Evolutionary conservation across 2,888 invertebrate genomes (phyloP).

Genomic region (Galerucella pusilla): DNA sequence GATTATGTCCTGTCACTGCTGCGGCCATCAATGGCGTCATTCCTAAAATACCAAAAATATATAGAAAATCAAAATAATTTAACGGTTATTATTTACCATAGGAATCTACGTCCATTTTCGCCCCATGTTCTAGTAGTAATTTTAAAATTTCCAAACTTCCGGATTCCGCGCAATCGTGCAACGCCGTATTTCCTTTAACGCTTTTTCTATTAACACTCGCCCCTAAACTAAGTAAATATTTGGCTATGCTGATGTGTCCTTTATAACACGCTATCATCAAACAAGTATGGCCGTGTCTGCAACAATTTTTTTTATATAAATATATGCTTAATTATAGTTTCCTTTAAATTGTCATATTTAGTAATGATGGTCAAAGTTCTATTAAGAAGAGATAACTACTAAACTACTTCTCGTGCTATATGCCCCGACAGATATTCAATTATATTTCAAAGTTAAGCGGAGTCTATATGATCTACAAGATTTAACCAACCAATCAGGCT

Average conservation of each 20-base stretch:
- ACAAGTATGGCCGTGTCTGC: conserved; percentile 93
- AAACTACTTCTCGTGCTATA: too few relatives aligned
- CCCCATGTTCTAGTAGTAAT: conserved; percentile 86
- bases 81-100: conserved; percentile 72
- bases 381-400: too few relatives aligned
- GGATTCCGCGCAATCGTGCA: conserved; percentile 97
- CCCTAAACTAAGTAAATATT: conserved; percentile 85
- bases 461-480: too few relatives aligned
- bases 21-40: conserved; percentile 97
- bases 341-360: too few relatives aligned
- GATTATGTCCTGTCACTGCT: conserved; percentile 90
- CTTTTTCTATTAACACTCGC: conserved; percentile 95
- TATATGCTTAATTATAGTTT: too few relatives aligned
- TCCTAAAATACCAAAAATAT: conserved; percentile 66
- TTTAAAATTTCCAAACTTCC: conserved; percentile 93
- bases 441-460: too few relatives aligned
- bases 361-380: too few relatives aligned
- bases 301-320: background rate
- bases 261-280: conserved; percentile 99
- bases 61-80: background rate
- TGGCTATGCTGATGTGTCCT: conserved; percentile 91
- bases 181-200: conserved; percentile 93
- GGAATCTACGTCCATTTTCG: conserved; percentile 93
- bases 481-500: too few relatives aligned
- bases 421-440: too few relatives aligned